phyloP scores from a whole-genome alignment of 2,888 invertebrate genomes.

The Brachypterus glaber region DNA sequence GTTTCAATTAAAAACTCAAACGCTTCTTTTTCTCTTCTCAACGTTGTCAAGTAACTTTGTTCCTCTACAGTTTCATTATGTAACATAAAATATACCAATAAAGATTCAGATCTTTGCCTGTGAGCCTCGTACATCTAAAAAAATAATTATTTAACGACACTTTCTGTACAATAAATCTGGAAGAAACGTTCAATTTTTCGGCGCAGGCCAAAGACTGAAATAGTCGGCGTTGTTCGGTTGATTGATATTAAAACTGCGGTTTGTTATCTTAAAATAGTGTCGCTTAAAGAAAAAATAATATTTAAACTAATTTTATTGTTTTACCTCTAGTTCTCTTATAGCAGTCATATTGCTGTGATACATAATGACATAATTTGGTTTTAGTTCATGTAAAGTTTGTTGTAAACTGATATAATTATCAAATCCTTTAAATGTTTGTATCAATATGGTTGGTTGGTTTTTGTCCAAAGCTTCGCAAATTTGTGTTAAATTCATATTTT shows the following conservation, averaged over 20 bases:
- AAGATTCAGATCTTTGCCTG: conserved; percentile 42
- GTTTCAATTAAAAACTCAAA: conserved; percentile 88
- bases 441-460: conserved; percentile 56
- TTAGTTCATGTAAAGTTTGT: conserved; percentile 53
- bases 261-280: not conserved
- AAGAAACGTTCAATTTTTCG: too few species aligned
- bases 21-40: conserved; percentile 87
- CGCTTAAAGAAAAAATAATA: not conserved
- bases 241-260: too few species aligned
- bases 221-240: too few species aligned
- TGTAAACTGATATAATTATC: conserved; percentile 65
- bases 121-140: conserved; percentile 59
- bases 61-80: conserved; percentile 93
- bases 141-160: too few species aligned
- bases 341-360: conserved; percentile 84
- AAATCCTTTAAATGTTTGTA: conserved; percentile 69
- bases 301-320: too few species aligned
- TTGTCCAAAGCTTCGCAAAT: conserved; percentile 41
- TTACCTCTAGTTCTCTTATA: conserved; percentile 80
- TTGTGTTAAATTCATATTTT: conserved; percentile 57
- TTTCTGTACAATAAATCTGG: too few species aligned
- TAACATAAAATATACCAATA: conserved; percentile 80
- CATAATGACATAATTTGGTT: conserved; percentile 77
- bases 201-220: too few species aligned
- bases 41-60: conserved; percentile 84